Percentiles rank a stretch among this genome's conserved stretches.
phyloP scores from a whole-genome alignment of 2,888 invertebrate species.

The Bedellia somnulentella region DNA sequence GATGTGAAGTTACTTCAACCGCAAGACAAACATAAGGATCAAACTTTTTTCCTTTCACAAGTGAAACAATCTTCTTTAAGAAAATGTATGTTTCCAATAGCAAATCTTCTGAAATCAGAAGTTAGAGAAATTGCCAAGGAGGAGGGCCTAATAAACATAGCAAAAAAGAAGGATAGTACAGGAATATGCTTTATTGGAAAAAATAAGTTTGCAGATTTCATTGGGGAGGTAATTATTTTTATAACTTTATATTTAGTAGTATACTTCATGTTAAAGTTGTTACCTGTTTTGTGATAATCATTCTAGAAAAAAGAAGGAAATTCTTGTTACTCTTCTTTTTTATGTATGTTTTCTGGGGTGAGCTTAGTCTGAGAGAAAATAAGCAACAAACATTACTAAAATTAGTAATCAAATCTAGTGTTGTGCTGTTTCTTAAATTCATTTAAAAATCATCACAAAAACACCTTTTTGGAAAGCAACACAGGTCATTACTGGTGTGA shows the following conservation, averaged over 20 bases:
- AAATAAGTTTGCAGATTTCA: constrained; percentile 84
- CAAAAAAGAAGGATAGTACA: constrained; percentile 81
- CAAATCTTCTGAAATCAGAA: constrained; percentile 70
- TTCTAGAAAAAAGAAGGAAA: too few relatives aligned
- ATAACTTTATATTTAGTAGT: background rate
- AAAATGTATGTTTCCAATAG: constrained; percentile 90
- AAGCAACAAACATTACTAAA: too few relatives aligned
- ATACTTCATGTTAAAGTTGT: too few relatives aligned
- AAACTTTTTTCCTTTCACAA: constrained; percentile 92
- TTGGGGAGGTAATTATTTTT: constrained; percentile 73
- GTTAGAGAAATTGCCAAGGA: constrained; percentile 78
- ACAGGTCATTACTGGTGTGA: too few relatives aligned
- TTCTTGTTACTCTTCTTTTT: too few relatives aligned
- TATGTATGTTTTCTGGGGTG: too few relatives aligned
- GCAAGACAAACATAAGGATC: constrained; percentile 81
- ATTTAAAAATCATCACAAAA: too few relatives aligned
- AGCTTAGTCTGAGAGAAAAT: too few relatives aligned
- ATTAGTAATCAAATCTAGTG: too few relatives aligned
- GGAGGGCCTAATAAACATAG: constrained; percentile 68
- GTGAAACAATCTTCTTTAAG: constrained; percentile 75
- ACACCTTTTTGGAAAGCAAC: too few relatives aligned
- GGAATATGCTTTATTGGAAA: constrained; percentile 97
- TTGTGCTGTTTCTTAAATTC: too few relatives aligned
- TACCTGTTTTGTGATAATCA: too few relatives aligned
- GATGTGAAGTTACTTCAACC: constrained; percentile 73